Base-by-base conservation (phyloP, 2,113 vertebrate species). In the Conger conger region DNA sequence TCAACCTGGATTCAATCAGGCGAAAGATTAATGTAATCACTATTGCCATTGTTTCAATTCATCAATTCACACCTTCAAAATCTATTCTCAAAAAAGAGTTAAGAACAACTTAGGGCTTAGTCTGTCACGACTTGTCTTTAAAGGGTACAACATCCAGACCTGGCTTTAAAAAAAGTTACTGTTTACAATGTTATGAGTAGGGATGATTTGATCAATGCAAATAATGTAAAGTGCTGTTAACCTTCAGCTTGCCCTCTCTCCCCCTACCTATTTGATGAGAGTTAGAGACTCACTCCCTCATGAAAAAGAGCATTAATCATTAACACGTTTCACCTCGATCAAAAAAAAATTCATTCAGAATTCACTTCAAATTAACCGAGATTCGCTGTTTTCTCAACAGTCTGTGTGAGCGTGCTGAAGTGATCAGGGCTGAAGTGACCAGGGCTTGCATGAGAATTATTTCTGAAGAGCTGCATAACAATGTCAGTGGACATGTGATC, bases 1-100 rank as follows among this genome's bases (percentile, higher is more conserved):
- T 83, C 40, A 76, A 38, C 63, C 37, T 68, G 38, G 37, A 82
- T 63, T 27, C 40, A 45, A 83, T 83, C 82, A 83, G n/a, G 4
- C 6, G n/a, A 35, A 33, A 17, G 68, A 83, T 68, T 76, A 38
- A 83, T 42, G 7, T 18, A 73, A 76, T 83, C 82, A 83, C 68
- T n/a, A 40, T 23, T 76, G 13, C 30, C 40, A 83, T 83, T 83
- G 82, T 83, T 76, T 27, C 4, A 17, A 27, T 1, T n/a, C 60
- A 68, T 27, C 20, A n/a, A n/a, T 33, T 27, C 68, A 82, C 20
- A 9, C 2, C 20, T 68, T 76, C 76, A 83, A 76, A 76, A 3
- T 63, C 18, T 63, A 7, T 63, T 4, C 57, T 27, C 1, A 60
- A 27, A 60, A 60, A 60, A 60, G 57, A 60, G 57, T 3, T 23